Evolutionary conservation across 2,888 invertebrate genomes (phyloP).

Genomic region (Podabrus alpinus): DNA sequence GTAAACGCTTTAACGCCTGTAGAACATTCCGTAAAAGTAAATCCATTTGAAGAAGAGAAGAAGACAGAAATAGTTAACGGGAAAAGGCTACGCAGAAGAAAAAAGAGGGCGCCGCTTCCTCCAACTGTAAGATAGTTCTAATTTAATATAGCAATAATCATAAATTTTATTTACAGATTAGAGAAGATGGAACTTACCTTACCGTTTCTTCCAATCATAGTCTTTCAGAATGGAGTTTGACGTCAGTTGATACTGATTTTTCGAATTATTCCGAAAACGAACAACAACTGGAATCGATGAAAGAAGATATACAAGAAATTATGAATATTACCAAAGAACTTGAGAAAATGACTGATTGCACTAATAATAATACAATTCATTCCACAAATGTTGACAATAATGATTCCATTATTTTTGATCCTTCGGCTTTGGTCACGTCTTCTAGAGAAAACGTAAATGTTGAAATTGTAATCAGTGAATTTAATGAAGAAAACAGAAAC

Average conservation of each 20-base stretch:
- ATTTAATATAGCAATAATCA: not conserved
- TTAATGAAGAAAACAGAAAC: not conserved
- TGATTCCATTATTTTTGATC: not conserved
- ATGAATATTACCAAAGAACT: slow-evolving; percentile 37
- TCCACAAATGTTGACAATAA: not conserved
- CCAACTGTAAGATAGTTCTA: slow-evolving; percentile 17
- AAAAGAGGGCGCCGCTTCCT: slow-evolving; percentile 38
- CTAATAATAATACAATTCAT: slow-evolving; percentile 25
- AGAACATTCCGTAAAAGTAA: slow-evolving; percentile 12
- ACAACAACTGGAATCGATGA: slow-evolving; percentile 15
- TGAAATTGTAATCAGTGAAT: too few relatives aligned
- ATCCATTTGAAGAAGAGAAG: slow-evolving; percentile 32
- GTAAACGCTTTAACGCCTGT: not conserved
- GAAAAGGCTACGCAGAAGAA: slow-evolving; percentile 24
- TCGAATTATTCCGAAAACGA: slow-evolving; percentile 32
- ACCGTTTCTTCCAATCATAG: slow-evolving; percentile 17
- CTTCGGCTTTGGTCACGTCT: not conserved
- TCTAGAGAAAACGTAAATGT: not conserved
- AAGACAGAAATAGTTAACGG: slow-evolving; percentile 13
- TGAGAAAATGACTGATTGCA: slow-evolving; percentile 34
- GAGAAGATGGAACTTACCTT: slow-evolving; percentile 11
- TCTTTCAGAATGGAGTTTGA: slow-evolving; percentile 38
- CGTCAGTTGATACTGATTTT: slow-evolving; percentile 36
- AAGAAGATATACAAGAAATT: slow-evolving; percentile 27
- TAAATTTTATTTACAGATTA: slow-evolving; percentile 18